These are phyloP conservation scores for Lepidocolaptes lacrymiger DNA, from an alignment of 2,797 vertebrate species.

Conservation along the genomic window DNA sequence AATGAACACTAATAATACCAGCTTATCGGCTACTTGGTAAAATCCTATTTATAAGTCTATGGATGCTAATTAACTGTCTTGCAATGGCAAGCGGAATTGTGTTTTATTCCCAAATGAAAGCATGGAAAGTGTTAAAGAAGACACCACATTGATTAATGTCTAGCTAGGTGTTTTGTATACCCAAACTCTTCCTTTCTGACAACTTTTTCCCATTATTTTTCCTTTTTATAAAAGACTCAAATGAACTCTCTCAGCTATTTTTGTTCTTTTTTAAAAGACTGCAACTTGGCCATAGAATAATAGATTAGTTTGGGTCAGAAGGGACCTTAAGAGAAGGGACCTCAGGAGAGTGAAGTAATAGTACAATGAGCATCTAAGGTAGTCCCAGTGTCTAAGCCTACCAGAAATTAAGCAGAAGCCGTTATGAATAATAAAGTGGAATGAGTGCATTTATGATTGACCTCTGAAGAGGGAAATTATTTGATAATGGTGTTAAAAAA, in stretches of 20 bases:
- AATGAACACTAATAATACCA: neutral
- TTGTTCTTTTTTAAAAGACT: neutral
- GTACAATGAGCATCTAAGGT: neutral
- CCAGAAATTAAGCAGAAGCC: neutral
- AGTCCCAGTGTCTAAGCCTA: neutral
- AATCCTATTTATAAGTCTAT: constrained; percentile 5
- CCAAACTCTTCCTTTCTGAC: neutral
- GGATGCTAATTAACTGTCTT: constrained; percentile 36
- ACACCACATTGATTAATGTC: neutral
- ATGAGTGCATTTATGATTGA: neutral
- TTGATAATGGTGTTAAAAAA: neutral
- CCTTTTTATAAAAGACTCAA: neutral
- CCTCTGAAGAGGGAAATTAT: neutral
- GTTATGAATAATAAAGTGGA: neutral
- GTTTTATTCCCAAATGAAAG: neutral
- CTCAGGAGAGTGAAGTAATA: neutral
- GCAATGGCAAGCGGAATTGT: neutral
- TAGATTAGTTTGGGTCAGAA: neutral
- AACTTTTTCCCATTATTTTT: neutral
- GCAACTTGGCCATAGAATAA: neutral
- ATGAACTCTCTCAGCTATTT: neutral
- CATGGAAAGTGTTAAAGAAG: constrained; percentile 4
- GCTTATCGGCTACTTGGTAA: neutral
- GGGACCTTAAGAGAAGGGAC: neutral
- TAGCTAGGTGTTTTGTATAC: neutral